Conservation (phyloP, 2,113 vertebrate genomes). For the Pachypanchax playfairii region DNA sequence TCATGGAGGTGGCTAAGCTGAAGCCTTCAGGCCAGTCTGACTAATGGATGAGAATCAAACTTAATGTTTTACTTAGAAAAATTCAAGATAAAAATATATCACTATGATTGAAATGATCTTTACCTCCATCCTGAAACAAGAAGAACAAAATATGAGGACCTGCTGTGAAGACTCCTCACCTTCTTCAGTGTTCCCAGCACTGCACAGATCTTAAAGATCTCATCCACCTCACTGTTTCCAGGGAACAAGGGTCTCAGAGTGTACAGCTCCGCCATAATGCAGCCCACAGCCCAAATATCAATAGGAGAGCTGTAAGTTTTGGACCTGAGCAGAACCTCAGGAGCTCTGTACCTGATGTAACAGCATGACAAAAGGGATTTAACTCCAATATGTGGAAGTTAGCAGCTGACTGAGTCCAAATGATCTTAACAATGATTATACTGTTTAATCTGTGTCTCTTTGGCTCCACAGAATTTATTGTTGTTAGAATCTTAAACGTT, state of each 20-base stretch:
- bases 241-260: slow-evolving; percentile 95
- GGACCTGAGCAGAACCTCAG: slow-evolving; percentile 93
- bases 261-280: slow-evolving; percentile 98
- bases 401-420: too few species aligned
- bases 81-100: too few species aligned
- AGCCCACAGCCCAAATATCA: slow-evolving; percentile 96
- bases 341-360: slow-evolving; percentile 99
- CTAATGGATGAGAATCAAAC: slow-evolving; percentile 76
- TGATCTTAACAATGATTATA: too few species aligned
- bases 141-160: too few species aligned
- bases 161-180: slow-evolving; percentile 75
- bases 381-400: too few species aligned
- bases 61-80: too few species aligned
- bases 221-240: slow-evolving; percentile 97
- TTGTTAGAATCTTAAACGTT: too few species aligned
- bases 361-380: too few species aligned
- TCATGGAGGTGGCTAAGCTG: slow-evolving; percentile 93
- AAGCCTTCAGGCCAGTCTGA: slow-evolving; percentile 94
- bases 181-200: slow-evolving; percentile 96
- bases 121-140: too few species aligned
- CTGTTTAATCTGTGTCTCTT: too few species aligned
- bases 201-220: slow-evolving; percentile 99
- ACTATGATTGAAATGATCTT: too few species aligned
- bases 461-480: too few species aligned
- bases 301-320: slow-evolving; percentile 94